Evolutionary conservation across 2,113 vertebrate genomes (phyloP).

Genomic region (Xyliphius kryptos): DNA sequence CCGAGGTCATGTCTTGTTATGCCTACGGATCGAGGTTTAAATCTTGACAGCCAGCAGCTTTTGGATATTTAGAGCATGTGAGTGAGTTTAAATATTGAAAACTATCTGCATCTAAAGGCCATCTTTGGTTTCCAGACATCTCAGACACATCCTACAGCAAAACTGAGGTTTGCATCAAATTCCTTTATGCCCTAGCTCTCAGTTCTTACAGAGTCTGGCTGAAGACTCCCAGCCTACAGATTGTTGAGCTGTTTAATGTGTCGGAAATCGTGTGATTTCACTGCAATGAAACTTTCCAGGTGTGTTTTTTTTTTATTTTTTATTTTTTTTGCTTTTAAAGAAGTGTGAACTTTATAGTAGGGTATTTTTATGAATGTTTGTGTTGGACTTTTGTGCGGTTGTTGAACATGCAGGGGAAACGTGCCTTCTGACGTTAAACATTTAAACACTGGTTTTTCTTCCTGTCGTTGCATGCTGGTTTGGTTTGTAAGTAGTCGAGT

Average conservation of each 20-base stretch:
- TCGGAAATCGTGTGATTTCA: background rate
- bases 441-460: slow-evolving; percentile 48
- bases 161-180: background rate
- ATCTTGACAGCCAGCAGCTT: too few species aligned
- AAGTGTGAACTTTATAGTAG: slow-evolving; percentile 34
- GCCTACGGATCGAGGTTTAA: too few species aligned
- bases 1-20: too few species aligned
- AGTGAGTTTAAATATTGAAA: too few species aligned
- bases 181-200: background rate
- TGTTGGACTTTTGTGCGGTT: slow-evolving; percentile 33
- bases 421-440: slow-evolving; percentile 44
- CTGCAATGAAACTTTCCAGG: slow-evolving; percentile 1
- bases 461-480: slow-evolving; percentile 4
- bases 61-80: too few species aligned
- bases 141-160: background rate
- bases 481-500: slow-evolving; percentile 35
- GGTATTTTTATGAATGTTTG: slow-evolving; percentile 32
- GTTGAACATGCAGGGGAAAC: slow-evolving; percentile 14
- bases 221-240: background rate
- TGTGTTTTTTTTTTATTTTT: slow-evolving; percentile 9
- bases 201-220: too few species aligned
- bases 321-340: slow-evolving; percentile 19
- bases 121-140: background rate
- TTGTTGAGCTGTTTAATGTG: slow-evolving; percentile 53
- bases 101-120: background rate